phyloP scores from a whole-genome alignment of 2,113 vertebrate genomes.

The Platichthys stellatus region DNA sequence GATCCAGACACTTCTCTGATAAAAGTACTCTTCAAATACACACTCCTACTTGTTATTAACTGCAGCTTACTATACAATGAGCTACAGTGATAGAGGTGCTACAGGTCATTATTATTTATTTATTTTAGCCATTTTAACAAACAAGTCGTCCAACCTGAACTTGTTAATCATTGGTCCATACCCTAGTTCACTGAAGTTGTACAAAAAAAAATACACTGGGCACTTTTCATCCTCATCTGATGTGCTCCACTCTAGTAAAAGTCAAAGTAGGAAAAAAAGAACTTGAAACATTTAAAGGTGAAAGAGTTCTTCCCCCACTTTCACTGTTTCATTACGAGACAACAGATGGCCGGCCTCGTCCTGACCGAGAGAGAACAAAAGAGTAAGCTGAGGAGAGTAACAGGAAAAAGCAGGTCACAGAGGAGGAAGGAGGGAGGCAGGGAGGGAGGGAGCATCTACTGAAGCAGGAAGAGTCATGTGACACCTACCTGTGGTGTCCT shows the following conservation, averaged over 20 bases:
- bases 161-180: too few species aligned
- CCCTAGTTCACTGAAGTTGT: neutral
- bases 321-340: constrained; percentile 9
- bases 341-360: constrained; percentile 36
- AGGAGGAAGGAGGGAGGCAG: neutral
- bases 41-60: too few species aligned
- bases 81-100: too few species aligned
- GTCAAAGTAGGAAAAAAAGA: neutral
- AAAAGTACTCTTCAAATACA: too few species aligned
- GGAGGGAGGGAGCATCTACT: neutral
- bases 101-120: neutral
- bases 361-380: constrained; percentile 28
- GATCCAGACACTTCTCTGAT: too few species aligned
- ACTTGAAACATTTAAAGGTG: neutral
- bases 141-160: too few species aligned
- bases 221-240: constrained; percentile 1
- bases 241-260: neutral
- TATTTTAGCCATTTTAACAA: too few species aligned
- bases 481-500: neutral
- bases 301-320: constrained; percentile 9
- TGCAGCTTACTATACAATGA: neutral
- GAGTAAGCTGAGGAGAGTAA: constrained; percentile 2
- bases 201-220: too few species aligned
- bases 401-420: constrained; percentile 11
- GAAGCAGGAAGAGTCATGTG: constrained; percentile 1